Conservation (phyloP, 2,888 invertebrate genomes). For the Steinernema hermaphroditum region DNA sequence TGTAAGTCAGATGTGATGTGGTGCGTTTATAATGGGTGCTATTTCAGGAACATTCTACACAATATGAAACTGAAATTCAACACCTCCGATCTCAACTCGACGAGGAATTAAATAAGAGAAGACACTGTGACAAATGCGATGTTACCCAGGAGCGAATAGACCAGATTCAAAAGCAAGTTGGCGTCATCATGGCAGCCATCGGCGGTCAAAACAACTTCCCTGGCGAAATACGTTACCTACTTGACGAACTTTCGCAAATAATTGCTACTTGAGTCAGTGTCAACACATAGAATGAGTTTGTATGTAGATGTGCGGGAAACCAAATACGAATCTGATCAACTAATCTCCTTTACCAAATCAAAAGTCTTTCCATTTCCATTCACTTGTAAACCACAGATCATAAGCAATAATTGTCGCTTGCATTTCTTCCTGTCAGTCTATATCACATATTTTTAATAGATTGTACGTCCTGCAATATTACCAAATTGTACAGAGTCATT, state of each 20-base stretch:
- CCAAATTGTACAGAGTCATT: conserved; percentile 27
- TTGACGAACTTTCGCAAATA: conserved; percentile 29
- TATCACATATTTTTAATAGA: not conserved
- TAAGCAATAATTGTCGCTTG: conserved; percentile 7
- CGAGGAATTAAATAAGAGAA: not conserved
- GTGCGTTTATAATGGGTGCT: not conserved
- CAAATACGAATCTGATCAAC: conserved; percentile 22
- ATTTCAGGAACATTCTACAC: conserved; percentile 42
- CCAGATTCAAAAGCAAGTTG: conserved; percentile 26
- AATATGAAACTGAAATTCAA: conserved; percentile 44
- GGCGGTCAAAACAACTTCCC: conserved; percentile 18
- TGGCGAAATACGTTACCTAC: conserved; percentile 23
- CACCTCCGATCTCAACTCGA: conserved; percentile 32
- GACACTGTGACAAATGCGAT: not conserved
- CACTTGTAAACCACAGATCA: not conserved
- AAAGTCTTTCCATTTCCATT: conserved; percentile 15
- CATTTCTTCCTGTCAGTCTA: not conserved
- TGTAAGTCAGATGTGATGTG: conserved; percentile 32
- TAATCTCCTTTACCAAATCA: conserved; percentile 23
- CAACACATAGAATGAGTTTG: not conserved
- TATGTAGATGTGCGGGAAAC: conserved; percentile 27
- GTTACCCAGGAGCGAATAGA: conserved; percentile 10
- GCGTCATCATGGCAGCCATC: conserved; percentile 19
- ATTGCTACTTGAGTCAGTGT: not conserved
- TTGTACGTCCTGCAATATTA: conserved; percentile 7